A percentile compares a stretch with the other conserved stretches of the same genome.
These are phyloP conservation scores for Diplodus puntazzo DNA, from an alignment of 2,797 vertebrate species.

Conservation along the genomic window DNA sequence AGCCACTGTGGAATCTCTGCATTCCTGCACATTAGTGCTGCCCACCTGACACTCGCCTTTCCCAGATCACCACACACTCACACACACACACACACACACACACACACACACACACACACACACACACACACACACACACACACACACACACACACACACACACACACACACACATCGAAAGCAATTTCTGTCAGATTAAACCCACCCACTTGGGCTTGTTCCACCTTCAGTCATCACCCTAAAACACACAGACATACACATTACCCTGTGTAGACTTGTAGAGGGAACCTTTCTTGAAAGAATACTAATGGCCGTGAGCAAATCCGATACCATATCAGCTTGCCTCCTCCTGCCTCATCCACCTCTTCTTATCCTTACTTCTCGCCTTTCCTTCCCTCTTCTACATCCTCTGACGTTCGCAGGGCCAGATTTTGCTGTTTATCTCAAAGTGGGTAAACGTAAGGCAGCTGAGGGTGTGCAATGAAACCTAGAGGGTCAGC, in stretches of 20 bases:
- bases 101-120: constrained; percentile 44
- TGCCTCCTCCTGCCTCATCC: constrained; percentile 48
- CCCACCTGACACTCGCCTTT: constrained; percentile 81
- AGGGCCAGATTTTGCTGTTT: constrained; percentile 5
- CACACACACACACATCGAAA: constrained; percentile 43
- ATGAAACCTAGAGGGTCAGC: constrained; percentile 46
- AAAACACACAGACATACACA: constrained; percentile 48
- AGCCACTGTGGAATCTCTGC: constrained; percentile 86
- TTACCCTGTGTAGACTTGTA: constrained; percentile 17
- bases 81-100: constrained; percentile 52
- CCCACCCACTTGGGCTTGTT: constrained; percentile 51
- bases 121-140: constrained; percentile 58
- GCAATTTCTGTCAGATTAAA: constrained; percentile 55
- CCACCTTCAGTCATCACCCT: constrained; percentile 50
- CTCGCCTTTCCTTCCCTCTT: constrained; percentile 58
- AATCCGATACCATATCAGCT: constrained; percentile 40
- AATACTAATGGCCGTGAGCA: constrained; percentile 21
- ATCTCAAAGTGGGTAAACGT: constrained; percentile 18
- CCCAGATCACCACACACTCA: constrained; percentile 73
- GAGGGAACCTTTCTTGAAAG: constrained; percentile 35
- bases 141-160: constrained; percentile 46
- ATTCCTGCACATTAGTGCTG: constrained; percentile 89
- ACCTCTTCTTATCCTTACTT: constrained; percentile 53
- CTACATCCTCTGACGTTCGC: constrained; percentile 45
- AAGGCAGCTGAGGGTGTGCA: constrained; percentile 15